phyloP scores from a whole-genome alignment of 2,797 vertebrate genomes.

The Squalus acanthias region DNA sequence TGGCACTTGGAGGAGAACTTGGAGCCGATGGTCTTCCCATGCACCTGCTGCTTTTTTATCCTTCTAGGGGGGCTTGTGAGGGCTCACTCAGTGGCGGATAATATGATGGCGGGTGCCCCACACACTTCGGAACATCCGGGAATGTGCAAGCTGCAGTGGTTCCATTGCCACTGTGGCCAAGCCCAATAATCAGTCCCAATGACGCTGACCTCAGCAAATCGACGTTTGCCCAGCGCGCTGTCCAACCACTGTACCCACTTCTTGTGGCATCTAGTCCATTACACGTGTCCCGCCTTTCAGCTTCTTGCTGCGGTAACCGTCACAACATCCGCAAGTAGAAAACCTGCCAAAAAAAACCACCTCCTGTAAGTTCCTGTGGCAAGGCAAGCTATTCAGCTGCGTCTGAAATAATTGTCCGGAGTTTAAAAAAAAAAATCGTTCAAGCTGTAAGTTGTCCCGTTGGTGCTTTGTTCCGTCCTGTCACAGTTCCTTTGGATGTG shows the following conservation, averaged over 20 bases:
- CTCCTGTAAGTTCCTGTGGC: not conserved
- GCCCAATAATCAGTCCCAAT: too few species aligned
- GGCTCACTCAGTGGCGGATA: too few species aligned
- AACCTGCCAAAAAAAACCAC: not conserved
- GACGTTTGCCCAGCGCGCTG: too few species aligned
- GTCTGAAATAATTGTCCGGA: not conserved
- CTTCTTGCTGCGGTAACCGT: not conserved
- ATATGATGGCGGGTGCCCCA: too few species aligned
- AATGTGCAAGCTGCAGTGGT: too few species aligned
- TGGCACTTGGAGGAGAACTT: too few species aligned
- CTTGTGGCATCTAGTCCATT: not conserved
- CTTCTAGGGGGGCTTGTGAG: too few species aligned
- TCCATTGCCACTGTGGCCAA: too few species aligned
- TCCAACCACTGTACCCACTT: not conserved
- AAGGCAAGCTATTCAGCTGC: not conserved
- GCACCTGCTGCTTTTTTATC: too few species aligned
- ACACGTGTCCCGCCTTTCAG: not conserved
- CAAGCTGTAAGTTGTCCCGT: not conserved
- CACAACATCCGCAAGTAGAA: not conserved
- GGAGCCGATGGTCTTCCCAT: too few species aligned
- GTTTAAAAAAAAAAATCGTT: not conserved
- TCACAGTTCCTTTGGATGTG: not conserved
- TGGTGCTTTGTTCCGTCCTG: not conserved
- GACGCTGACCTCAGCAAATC: too few species aligned
- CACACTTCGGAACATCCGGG: too few species aligned